Conservation (phyloP, 2,113 vertebrate species). For the Rhadina sibilatrix region DNA sequence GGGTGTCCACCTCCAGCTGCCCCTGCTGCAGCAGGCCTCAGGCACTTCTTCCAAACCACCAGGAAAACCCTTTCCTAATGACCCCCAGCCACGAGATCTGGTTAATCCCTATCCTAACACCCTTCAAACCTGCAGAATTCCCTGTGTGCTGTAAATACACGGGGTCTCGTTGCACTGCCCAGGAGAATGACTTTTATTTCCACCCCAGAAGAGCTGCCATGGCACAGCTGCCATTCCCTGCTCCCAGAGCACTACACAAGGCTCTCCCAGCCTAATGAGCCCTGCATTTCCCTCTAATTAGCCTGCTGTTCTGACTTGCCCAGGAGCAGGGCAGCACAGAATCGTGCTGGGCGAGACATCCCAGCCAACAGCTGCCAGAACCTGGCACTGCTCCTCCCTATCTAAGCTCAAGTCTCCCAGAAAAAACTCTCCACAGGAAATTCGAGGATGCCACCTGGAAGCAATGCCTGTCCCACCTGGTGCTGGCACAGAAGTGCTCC, state of each 20-base stretch:
- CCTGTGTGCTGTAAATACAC: rapidly evolving
- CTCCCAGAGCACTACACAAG: neutral
- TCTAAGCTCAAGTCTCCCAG: neutral
- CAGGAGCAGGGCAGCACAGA: neutral
- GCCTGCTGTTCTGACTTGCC: neutral
- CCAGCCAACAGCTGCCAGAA: neutral
- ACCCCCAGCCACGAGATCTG: neutral
- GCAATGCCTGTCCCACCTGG: neutral
- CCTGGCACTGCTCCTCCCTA: neutral
- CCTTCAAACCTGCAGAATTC: neutral
- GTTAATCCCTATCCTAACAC: neutral
- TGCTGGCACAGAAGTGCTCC: neutral
- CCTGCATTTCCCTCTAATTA: neutral
- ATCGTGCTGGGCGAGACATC: rapidly evolving
- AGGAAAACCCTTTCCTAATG: neutral
- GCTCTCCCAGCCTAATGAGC: neutral
- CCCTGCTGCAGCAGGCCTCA: neutral
- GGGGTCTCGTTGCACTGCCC: rapidly evolving
- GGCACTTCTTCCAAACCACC: neutral
- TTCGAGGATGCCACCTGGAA: rapidly evolving
- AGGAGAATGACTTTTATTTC: neutral
- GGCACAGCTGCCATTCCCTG: rapidly evolving
- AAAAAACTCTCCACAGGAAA: neutral
- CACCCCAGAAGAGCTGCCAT: neutral
- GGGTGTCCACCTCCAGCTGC: neutral